These are phyloP conservation scores for Eurytoma californica DNA, from an alignment of 2,888 invertebrate genomes.

Conservation along the genomic window DNA sequence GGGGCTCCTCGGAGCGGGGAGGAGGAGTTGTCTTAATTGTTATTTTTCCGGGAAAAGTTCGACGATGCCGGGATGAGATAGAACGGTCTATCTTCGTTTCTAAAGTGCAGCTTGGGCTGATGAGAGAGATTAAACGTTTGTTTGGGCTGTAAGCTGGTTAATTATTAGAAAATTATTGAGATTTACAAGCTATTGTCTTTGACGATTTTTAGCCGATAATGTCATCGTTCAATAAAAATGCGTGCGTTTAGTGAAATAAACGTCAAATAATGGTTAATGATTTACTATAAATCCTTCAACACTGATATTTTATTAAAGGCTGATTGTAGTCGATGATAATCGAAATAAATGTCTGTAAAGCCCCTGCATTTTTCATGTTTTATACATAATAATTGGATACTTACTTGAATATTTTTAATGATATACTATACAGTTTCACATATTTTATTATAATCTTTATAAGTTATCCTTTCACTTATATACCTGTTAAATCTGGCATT, in stretches of 20 bases:
- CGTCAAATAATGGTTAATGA: conserved; percentile 21
- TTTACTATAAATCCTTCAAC: not conserved
- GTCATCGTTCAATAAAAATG: not conserved
- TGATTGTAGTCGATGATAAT: not conserved
- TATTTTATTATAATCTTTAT: not conserved
- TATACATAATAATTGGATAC: not conserved
- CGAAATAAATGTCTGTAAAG: too few species aligned
- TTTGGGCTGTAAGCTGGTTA: conserved; percentile 1
- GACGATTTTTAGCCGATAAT: too few species aligned
- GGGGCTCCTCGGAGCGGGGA: not conserved
- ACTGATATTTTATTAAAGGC: conserved; percentile 32
- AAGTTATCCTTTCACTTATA: not conserved
- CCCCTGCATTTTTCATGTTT: not conserved
- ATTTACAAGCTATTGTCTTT: too few species aligned
- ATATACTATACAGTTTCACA: too few species aligned
- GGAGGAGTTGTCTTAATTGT: conserved; percentile 19
- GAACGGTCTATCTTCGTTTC: too few species aligned
- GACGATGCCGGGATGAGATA: too few species aligned
- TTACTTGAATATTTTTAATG: not conserved
- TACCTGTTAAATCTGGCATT: not conserved
- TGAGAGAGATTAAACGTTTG: not conserved
- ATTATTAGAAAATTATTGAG: too few species aligned
- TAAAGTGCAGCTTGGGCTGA: not conserved
- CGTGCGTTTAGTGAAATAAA: conserved; percentile 37
- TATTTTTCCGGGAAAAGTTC: not conserved